Conservation (phyloP, 2,113 vertebrate species). For the Trichomycterus rosablanca region DNA sequence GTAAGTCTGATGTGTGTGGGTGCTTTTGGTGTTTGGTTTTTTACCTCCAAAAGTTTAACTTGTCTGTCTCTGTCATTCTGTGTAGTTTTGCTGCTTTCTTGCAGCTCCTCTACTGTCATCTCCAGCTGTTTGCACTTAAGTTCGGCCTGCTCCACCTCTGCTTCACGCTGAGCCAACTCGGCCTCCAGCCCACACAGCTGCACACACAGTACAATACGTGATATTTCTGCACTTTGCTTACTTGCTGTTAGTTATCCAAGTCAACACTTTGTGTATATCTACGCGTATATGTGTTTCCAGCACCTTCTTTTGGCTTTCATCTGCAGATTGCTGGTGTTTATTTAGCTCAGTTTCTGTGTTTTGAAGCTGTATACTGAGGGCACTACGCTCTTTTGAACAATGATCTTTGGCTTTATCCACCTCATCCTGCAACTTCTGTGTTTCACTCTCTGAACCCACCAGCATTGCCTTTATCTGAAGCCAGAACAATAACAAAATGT, state of each 20-base stretch:
- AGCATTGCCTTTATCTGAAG: conserved; percentile 80
- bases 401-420: conserved; percentile 83
- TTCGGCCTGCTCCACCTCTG: conserved; percentile 79
- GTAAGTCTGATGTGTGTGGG: not conserved
- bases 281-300: conserved; percentile 22
- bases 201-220: not conserved
- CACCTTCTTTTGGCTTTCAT: conserved; percentile 89
- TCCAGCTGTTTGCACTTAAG: conserved; percentile 77
- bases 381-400: conserved; percentile 74
- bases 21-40: not conserved
- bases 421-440: conserved; percentile 82
- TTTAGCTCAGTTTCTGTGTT: conserved; percentile 82
- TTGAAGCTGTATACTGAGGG: conserved; percentile 79
- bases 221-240: too few relatives aligned
- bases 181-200: conserved; percentile 83
- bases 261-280: not conserved
- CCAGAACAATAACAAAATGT: too few relatives aligned
- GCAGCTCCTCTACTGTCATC: conserved; percentile 77
- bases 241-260: too few relatives aligned
- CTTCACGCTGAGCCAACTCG: conserved; percentile 72
- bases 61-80: conserved; percentile 78
- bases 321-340: conserved; percentile 66
- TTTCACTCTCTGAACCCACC: conserved; percentile 72
- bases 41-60: conserved; percentile 86
- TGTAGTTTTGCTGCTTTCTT: conserved; percentile 69